Evolutionary conservation across 1,140 invertebrate genomes (phyloP), one percentile per base, ranked within the genome.

Genomic region (Nymphalis io): DNA sequence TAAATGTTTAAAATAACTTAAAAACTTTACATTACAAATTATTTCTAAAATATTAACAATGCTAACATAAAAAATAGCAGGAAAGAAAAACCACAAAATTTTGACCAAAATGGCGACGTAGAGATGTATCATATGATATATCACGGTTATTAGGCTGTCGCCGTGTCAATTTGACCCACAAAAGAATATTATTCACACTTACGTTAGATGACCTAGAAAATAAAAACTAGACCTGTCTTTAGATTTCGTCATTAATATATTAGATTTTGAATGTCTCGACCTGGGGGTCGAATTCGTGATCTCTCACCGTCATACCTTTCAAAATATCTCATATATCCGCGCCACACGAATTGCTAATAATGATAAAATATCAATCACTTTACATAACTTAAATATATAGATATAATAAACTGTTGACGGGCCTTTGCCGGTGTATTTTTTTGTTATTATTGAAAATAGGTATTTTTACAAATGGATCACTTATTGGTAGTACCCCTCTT

Each of bases 281-380:
- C 48, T 18, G 48, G 48, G 48, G 48, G 48, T 53, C 48, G 48
- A 53, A 53, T 21, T 53, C 48, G 48, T 53, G 48, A 53, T 53
- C 18, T 53, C 48, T 53, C 48, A 44, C 12, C 40, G 27, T 33
- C 27, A 53, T 53, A 53, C 20, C 48, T 53, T 53, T 21, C 48
- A 53, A 53, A 53, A 53, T 21, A 53, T 11, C 46, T 51, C 46
- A 53, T 53, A 21, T 23, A 53, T 53, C 44, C 6, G 16, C 44
- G 44, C 3, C 44, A 46, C 5, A 46, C 1, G n/a, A 46, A 46
- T 15, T 46, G 42, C 42, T 46, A 46, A 46, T 46, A 16, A 46
- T 16, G 44, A 1, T 16, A 8, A 46, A n/a, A 8, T 4, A 46
- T 46, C n/a, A 6, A n/a, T 46, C 6, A 46, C 15, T 46, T 46